Conservation (phyloP, 1,140 invertebrate genomes). For the Meloidogyne chitwoodi region DNA sequence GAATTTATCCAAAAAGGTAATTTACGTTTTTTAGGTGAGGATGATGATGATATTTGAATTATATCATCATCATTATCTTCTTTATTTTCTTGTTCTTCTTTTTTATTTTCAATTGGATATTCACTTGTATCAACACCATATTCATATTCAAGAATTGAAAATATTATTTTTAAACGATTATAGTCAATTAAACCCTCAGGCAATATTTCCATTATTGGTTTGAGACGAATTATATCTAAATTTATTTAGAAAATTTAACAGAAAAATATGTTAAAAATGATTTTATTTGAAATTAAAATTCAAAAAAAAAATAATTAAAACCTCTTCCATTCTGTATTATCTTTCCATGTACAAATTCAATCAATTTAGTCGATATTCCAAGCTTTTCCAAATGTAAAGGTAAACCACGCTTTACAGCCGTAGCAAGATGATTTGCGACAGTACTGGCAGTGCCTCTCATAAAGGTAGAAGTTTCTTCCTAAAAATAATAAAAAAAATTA, state of each 20-base stretch:
- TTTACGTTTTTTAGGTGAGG: not conserved
- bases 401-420: slow-evolving; percentile 13
- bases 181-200: slow-evolving; percentile 17
- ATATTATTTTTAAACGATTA: slow-evolving; percentile 21
- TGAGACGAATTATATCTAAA: slow-evolving; percentile 28
- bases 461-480: slow-evolving; percentile 6
- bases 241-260: slow-evolving; percentile 1
- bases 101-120: not conserved
- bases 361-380: slow-evolving; percentile 2
- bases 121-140: slow-evolving; percentile 22
- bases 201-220: slow-evolving; percentile 32
- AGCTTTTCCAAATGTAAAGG: slow-evolving; percentile 19
- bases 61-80: not conserved
- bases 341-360: slow-evolving; percentile 6
- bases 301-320: not conserved
- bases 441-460: not conserved
- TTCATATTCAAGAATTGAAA: slow-evolving; percentile 34
- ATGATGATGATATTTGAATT: not conserved
- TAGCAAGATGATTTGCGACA: slow-evolving; percentile 17
- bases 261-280: not conserved
- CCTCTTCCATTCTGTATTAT: slow-evolving; percentile 22
- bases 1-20: not conserved
- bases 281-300: too few species aligned
- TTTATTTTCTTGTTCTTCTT: not conserved
- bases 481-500: not conserved